These are phyloP conservation scores for Lacanobia oleracea DNA, from an alignment of 2,888 invertebrate species.

Conservation along the genomic window DNA sequence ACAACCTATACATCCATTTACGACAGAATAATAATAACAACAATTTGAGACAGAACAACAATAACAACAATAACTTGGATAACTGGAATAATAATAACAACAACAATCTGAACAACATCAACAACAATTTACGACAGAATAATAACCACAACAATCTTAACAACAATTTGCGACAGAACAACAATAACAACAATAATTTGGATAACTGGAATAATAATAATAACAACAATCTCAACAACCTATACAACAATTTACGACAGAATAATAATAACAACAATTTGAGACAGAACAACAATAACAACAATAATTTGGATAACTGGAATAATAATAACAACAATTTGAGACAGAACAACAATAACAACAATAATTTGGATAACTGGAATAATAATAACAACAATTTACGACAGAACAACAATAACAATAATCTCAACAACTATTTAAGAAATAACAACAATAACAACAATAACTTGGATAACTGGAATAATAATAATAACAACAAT, in stretches of 20 bases:
- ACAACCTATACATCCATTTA: not conserved
- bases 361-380: too few relatives aligned
- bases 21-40: not conserved
- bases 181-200: not conserved
- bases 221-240: not conserved
- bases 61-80: not conserved
- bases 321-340: not conserved
- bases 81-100: not conserved
- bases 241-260: not conserved
- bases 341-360: not conserved
- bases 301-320: not conserved
- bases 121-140: too few relatives aligned
- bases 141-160: not conserved
- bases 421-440: not conserved
- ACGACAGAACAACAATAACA: not conserved
- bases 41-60: not conserved
- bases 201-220: not conserved
- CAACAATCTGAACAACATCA: not conserved
- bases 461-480: not conserved
- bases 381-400: slow-evolving; percentile 10
- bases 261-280: not conserved
- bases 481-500: not conserved
- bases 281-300: not conserved
- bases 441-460: not conserved
- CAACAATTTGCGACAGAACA: not conserved